Evolutionary conservation across 2,797 vertebrate genomes (phyloP), one percentile per base, ranked within the genome.

Genomic region (Acanthurus lineatus): DNA sequence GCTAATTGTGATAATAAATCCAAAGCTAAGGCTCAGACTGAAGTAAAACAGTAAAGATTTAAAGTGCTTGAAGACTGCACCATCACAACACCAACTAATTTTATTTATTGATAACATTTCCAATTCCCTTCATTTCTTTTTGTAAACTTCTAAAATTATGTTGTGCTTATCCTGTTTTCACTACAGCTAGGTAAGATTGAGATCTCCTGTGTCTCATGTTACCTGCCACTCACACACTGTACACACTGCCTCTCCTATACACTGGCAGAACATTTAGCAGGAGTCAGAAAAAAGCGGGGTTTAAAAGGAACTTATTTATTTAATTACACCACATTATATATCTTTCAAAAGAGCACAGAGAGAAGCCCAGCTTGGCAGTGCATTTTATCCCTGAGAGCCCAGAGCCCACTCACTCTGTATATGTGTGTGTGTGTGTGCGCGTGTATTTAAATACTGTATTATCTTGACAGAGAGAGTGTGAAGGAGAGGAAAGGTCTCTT

Each of bases 371-470:
- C 82, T 86, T 77, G 83, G 71, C 54, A 3, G 70, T 53, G 59
- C 54, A 60, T 73, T 77, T 85, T 60, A 84, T 87, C 76, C 73
- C 73, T 59, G 19, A 67, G 75, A 86, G 79, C 69, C 68, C 58
- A 75, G 52, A 71, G 61, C 48, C 73, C 60, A 49, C 74, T 79
- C 59, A 38, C 8, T 69, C 53, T 77, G 38, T 14, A 20, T 86
- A 62, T 22, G n/a, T 52, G 10, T 20, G n/a, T 52, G 51, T 22
- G 51, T 56, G 42, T 76, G 35, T 14, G 49, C 51, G 38, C 71
- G 51, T 75, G 63, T 59, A 75, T 81, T 57, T 85, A 61, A 87
- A 77, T 42, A 72, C 72, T 49, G 70, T 69, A 72, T 61, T 56
- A 89, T 84, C 77, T 76, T 19, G 63, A 72, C 76, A 67, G 62